Base-by-base conservation (phyloP, 2,797 vertebrate genomes). In the Hippoglossus hippoglossus region DNA sequence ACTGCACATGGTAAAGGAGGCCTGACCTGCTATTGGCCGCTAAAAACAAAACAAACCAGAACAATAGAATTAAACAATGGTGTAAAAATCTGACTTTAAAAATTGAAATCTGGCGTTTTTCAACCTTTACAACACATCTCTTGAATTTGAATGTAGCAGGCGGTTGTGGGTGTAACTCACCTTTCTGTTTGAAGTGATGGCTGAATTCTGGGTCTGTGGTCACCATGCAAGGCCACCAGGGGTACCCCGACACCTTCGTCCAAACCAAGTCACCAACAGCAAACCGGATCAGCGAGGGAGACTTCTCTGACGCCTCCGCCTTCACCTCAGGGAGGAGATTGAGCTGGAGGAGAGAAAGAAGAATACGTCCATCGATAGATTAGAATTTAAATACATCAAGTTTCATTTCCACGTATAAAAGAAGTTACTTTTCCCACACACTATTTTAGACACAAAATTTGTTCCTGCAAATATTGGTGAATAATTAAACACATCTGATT, bases 221-320 rank as follows among this genome's bases (percentile, higher is more conserved):
- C 82, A 99, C 96, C 95, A 99, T 98, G 90, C 98, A 99, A 0
- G 98, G 98, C 98, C 98, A 99, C 98, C 98, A 99, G 0, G 97
- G 98, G 87, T 97, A 99, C 36, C 98, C 98, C 0, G 96, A 96
- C 70, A 98, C 97, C 87, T 99, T 99, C 49, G 98, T 96, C 98
- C 98, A 99, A 50, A 99, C 97, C 79, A 99, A 57, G 68, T 98
- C 96, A 12, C 98, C 98, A 16, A 96, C 87, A 1, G 87, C 94
- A 63, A 95, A 97, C 18, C 89, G 92, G 77, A 92, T 73, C 18
- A 84, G 71, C 5, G 87, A 75, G 15, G 91, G 84, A 64, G 87
- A 81, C 24, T 88, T 89, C 26, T 79, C 46, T 34, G 36, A 4
- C 5, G 53, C 79, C 47, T 92, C 92, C 85, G 91, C 47, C 0